Base-by-base conservation (phyloP, 2,797 vertebrate species). In the Mus minutoides region DNA sequence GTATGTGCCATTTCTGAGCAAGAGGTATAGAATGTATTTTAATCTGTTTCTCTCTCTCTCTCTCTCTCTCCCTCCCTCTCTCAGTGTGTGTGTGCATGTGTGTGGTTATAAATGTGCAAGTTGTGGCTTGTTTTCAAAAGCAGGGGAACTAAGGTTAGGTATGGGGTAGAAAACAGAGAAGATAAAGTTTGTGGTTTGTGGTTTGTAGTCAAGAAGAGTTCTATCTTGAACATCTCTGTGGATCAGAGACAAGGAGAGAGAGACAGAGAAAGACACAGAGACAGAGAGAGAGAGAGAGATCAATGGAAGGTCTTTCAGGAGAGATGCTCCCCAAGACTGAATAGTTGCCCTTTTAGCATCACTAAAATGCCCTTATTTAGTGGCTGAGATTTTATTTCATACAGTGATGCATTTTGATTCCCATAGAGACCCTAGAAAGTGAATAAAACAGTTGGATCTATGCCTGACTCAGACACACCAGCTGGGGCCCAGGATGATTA, bases 1-100 rank as follows among this genome's bases (percentile, higher is more conserved):
- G 31, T 17, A 75, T 91, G 37, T 9, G 92, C 90, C 49, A 89
- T 95, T 92, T 96, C 31, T 77, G 94, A 96, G 97, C 84, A 43
- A 3, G 64, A 40, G 90, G 31, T 90, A 37, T 0, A 21, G 29
- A 56, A 80, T 29, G 4, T 34, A 54, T 31, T 19, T 29, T 29
- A 56, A 56, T 49, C 40, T 54, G 52, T 49, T 21, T 40, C 0
- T 46, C 19, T 73, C 69, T 19, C 11, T 40, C 58, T 40, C 10
- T 52, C 46, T 46, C 56, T 54, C 31, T 64, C 0, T 60, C 24
- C 69, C 46, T 82, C 22, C 24, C 3, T 37, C 52, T 82, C 31
- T 6, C 4, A n/a, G n/a, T 37, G n/a, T 71, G 17, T 71, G 17
- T 71, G n/a, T 40, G 52, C 92, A 86, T 37, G 29, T 75, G 69